Evolutionary conservation across 2,888 invertebrate species (phyloP).

Genomic region (Pediacus dermestoides): DNA sequence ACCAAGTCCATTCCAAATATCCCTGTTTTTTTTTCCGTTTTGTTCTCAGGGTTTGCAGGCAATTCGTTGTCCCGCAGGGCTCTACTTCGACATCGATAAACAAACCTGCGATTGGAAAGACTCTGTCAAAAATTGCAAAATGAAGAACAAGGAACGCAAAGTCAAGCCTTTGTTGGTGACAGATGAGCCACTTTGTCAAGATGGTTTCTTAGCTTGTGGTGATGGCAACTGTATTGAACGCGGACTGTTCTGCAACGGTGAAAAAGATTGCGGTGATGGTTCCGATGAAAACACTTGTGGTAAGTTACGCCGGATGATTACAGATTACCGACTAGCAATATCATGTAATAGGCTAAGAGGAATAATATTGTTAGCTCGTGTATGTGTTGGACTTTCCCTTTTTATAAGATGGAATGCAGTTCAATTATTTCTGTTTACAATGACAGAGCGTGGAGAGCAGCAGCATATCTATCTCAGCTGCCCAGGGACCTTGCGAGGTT

Average conservation of each 20-base stretch:
- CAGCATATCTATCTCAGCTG: constrained; percentile 9
- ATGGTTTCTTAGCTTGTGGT: constrained; percentile 83
- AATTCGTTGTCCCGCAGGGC: constrained; percentile 86
- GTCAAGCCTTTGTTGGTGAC: constrained; percentile 83
- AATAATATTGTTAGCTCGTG: no score
- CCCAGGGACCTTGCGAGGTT: constrained; percentile 35
- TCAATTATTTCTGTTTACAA: constrained; percentile 27
- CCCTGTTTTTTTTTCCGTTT: constrained; percentile 14
- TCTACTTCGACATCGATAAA: constrained; percentile 91
- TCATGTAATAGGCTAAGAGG: no score
- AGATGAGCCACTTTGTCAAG: constrained; percentile 85
- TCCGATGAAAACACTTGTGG: constrained; percentile 90
- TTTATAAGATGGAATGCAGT: constrained; percentile 32
- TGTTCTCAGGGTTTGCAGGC: constrained; percentile 78
- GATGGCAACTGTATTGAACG: constrained; percentile 83
- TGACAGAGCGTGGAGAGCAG: constrained; percentile 1
- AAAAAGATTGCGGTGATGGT: constrained; percentile 83
- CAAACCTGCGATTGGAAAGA: constrained; percentile 95
- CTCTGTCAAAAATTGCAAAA: constrained; percentile 87
- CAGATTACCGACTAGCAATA: no score
- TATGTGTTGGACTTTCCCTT: constrained; percentile 37
- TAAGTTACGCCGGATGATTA: no score
- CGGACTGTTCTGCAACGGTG: constrained; percentile 90
- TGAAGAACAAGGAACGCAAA: constrained; percentile 85
- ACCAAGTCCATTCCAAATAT: background rate